These are phyloP conservation scores for Aphidoletes aphidimyza DNA, from an alignment of 2,888 invertebrate genomes.

Conservation along the genomic window DNA sequence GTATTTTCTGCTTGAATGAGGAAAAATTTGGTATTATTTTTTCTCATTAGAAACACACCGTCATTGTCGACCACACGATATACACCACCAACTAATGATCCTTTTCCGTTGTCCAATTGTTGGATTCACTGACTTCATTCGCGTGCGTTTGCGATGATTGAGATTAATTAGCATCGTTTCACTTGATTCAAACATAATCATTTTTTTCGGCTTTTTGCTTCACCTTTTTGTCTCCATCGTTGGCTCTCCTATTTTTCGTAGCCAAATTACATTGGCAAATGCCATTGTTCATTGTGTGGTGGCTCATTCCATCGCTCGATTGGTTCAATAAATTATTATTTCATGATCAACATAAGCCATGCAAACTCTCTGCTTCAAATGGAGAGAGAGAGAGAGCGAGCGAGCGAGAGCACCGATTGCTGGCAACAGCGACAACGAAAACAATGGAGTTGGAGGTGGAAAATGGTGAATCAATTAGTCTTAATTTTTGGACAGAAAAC, in stretches of 20 bases:
- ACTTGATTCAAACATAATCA: constrained; percentile 43
- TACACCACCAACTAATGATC: constrained; percentile 8
- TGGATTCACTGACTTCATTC: no score
- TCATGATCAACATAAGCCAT: not conserved
- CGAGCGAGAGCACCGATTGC: not conserved
- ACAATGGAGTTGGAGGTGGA: no score
- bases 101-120: not conserved
- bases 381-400: no score
- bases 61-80: no score
- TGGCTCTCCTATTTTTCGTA: not conserved
- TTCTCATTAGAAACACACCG: not conserved
- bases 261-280: not conserved
- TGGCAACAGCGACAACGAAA: no score
- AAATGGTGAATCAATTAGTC: constrained; percentile 44
- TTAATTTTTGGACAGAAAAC: constrained; percentile 15
- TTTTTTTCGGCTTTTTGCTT: not conserved
- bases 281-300: not conserved
- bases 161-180: constrained; percentile 45
- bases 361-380: no score
- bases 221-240: not conserved
- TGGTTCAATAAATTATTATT: constrained; percentile 46
- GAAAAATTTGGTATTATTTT: not conserved
- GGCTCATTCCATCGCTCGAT: not conserved
- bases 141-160: not conserved
- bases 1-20: constrained; percentile 20